Evolutionary conservation across 1,140 invertebrate genomes (phyloP).

Genomic region (Pogonomyrmex californicus): DNA sequence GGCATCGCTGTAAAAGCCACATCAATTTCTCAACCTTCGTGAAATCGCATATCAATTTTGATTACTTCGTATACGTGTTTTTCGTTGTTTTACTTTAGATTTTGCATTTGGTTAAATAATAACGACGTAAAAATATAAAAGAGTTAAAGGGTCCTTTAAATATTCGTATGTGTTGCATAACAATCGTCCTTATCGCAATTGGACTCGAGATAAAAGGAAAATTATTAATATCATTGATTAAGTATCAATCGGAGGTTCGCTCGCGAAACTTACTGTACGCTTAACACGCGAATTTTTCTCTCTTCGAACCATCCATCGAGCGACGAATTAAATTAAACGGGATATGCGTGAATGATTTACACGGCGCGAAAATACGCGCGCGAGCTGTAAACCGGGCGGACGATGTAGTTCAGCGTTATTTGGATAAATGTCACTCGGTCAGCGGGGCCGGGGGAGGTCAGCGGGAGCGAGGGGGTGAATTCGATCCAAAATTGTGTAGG

Average conservation of each 20-base stretch:
- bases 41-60: conserved; percentile 46
- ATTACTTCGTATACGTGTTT: neutral
- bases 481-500: conserved; percentile 43
- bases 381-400: conserved; percentile 3
- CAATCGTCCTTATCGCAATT: neutral
- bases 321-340: conserved; percentile 60
- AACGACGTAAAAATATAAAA: neutral
- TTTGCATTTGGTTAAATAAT: neutral
- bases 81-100: neutral
- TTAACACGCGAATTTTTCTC: conserved; percentile 18
- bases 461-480: conserved; percentile 41
- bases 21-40: conserved; percentile 39
- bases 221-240: neutral
- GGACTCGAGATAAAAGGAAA: neutral
- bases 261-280: neutral
- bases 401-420: conserved; percentile 71
- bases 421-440: conserved; percentile 79
- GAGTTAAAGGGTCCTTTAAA: neutral
- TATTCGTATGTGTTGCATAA: neutral
- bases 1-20: conserved; percentile 87
- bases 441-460: conserved; percentile 43
- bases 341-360: conserved; percentile 68
- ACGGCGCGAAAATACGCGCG: conserved; percentile 55
- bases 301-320: conserved; percentile 25
- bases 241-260: neutral